Evolutionary conservation across 2,797 vertebrate genomes (phyloP), one percentile per base, ranked within the genome.

Genomic region (Denticeps clupeoides): DNA sequence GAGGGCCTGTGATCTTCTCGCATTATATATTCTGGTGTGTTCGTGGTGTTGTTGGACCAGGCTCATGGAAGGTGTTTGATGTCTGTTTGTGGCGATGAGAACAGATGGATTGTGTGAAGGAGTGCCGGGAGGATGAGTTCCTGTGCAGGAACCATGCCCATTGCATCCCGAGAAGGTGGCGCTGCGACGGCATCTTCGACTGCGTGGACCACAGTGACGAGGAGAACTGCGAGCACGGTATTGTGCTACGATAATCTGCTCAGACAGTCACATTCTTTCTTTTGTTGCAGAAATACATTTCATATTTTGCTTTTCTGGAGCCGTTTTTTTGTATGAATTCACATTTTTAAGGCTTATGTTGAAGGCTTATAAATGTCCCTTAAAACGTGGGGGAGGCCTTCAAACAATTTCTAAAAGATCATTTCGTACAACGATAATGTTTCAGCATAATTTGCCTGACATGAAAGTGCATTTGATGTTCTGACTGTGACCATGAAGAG

Each of bases 191-290:
- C 1, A 78, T 89, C 59, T 78, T 87, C 1, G 95, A 99, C 72
- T 99, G 95, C 29, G 87, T 98, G 74, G 95, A 99, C 69, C 86
- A 87, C 70, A 99, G 93, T 1, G 95, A 99, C 1, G 95, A 99
- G 71, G 87, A 89, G 15, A 85, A 76, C 71, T 99, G 95, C 67
- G 79, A 83, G 49, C 83, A 78, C 70, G 93, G 94, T 86, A 66
- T 12, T 32, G 13, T 31, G 3, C 5, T 24, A 28, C 19, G n/a
- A n/a, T n/a, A n/a, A n/a, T n/a, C n/a, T n/a, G n/a, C n/a, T n/a
- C n/a, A n/a, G n/a, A n/a, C n/a, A n/a, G n/a, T n/a, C n/a, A n/a
- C n/a, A n/a, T n/a, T n/a, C n/a, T n/a, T n/a, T n/a, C n/a, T n/a
- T n/a, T n/a, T n/a, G n/a, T n/a, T n/a, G n/a, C n/a, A 32, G 42